Percentiles rank a stretch among this genome's conserved stretches.
phyloP scores from a whole-genome alignment of 2,113 vertebrate genomes.

The Oophaga pumilio region DNA sequence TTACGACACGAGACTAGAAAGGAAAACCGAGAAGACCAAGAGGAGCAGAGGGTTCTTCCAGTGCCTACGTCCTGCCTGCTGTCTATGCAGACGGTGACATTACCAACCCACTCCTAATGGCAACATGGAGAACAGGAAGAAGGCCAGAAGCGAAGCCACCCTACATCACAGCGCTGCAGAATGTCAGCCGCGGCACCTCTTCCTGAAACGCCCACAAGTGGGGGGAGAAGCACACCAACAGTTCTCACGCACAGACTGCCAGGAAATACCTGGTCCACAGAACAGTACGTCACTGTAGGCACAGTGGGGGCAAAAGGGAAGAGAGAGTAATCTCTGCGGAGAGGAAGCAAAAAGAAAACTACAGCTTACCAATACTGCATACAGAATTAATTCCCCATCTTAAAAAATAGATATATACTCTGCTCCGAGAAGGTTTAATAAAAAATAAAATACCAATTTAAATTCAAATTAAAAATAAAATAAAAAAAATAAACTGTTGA shows the following conservation, averaged over 20 bases:
- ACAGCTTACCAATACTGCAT: constrained; percentile 39
- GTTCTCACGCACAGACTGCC: constrained; percentile 56
- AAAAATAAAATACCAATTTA: constrained; percentile 45
- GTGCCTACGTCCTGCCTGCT: constrained; percentile 7
- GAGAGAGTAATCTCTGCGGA: neutral
- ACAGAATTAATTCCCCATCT: neutral
- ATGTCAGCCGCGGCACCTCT: constrained; percentile 32
- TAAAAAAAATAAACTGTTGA: constrained; percentile 47
- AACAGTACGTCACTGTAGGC: constrained; percentile 44
- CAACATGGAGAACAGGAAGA: constrained; percentile 1
- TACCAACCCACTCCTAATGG: constrained; percentile 24
- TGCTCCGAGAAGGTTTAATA: constrained; percentile 30
- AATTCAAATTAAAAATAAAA: constrained; percentile 46
- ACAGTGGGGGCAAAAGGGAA: constrained; percentile 2
- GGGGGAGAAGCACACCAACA: constrained; percentile 15
- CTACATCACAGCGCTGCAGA: constrained; percentile 15
- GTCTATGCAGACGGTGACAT: neutral
- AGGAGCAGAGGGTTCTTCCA: neutral
- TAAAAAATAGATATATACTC: constrained; percentile 20
- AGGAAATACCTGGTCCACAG: constrained; percentile 52
- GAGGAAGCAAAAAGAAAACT: neutral
- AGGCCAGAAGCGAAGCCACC: neutral
- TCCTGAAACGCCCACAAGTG: constrained; percentile 32
- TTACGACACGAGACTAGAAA: neutral
- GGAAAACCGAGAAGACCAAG: neutral